Evolutionary conservation across 1,140 invertebrate genomes (phyloP), one percentile per base, ranked within the genome.

Genomic region (Camponotus pennsylvanicus): DNA sequence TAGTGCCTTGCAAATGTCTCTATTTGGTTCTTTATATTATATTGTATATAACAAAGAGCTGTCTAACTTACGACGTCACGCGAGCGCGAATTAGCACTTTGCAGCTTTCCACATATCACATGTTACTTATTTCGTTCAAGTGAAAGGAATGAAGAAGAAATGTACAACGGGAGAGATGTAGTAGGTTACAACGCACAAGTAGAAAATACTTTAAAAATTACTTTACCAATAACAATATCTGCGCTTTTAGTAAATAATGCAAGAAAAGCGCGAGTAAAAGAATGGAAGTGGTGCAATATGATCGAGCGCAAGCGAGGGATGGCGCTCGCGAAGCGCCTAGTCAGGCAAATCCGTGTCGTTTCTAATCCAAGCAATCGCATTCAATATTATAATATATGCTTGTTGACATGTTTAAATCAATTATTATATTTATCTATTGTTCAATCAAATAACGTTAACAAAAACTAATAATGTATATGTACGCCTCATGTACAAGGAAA

Each of bases 321-420:
- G 15, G 27, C 42, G 63, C 40, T 78, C 40, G 40, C 49, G 13
- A 52, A 52, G 4, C 55, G 76, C 32, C 21, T 61, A 66, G 32
- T 80, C 40, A 70, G 45, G 8, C 45, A 80, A 55, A 32, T 78
- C 61, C 7, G 27, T 55, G 66, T 52, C 6, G 15, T 91, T 88
- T 83, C 67, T 89, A 89, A 89, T 93, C 86, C 84, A 90, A 91
- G 91, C 85, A 87, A 92, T 89, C 87, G 87, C 86, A 91, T 92
- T 90, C 79, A 90, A 75, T 85, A 5, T 77, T 52, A 80, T 90
- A 91, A 89, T 85, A 76, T 52, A 76, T 52, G 63, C 83, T 78
- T 64, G 85, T 82, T 45, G 77, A 89, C 77, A 89, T 67, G 13
- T 49, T 77, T 79, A 73, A 45, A 85, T 59, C 80, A 80, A 59